Evolutionary conservation across 2,797 vertebrate species (phyloP), one percentile per base, ranked within the genome.

Genomic region (Sebastes trivittatus): DNA sequence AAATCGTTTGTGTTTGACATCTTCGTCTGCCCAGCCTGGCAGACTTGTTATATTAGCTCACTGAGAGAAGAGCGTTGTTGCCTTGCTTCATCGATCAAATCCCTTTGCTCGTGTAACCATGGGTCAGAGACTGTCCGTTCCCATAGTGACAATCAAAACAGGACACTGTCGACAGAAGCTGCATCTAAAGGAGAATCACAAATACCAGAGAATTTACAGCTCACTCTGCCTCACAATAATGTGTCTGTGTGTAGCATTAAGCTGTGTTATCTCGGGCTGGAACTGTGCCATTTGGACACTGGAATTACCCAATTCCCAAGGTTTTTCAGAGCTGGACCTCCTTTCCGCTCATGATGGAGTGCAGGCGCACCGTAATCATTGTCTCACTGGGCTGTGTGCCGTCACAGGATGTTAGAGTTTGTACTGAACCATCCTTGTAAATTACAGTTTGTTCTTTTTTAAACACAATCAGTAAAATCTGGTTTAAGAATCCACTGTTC

Each of bases 61-160:
- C 32, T 46, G 59, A 66, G 60, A 66, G 78, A 78, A 25, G 80
- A 81, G 59, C 70, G 69, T 82, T 87, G 84, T 83, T 69, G 78
- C 75, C 69, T 65, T 29, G 64, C 63, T 82, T 72, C 81, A 91
- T 91, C 86, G 84, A 94, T 92, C 74, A 86, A 75, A 88, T 90
- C 88, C 72, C 85, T 86, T 82, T 74, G 79, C 76, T 87, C 71
- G 77, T 75, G 85, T 81, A 87, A 82, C 89, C 85, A 84, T 36
- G 81, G 87, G 89, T 93, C 91, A 88, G 84, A 78, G 55, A 79
- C 79, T 46, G 78, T 64, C 82, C 61, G 94, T 94, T 94, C 58
- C 94, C 88, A 94, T 94, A 77, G 94, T 85, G 85, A 95, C 89
- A 29, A 88, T 92, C 86, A 90, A 91, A 93, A 87, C 78, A 89